Evolutionary conservation across 2,888 invertebrate genomes (phyloP), one percentile per base, ranked within the genome.

Genomic region (Leistus spinibarbis): DNA sequence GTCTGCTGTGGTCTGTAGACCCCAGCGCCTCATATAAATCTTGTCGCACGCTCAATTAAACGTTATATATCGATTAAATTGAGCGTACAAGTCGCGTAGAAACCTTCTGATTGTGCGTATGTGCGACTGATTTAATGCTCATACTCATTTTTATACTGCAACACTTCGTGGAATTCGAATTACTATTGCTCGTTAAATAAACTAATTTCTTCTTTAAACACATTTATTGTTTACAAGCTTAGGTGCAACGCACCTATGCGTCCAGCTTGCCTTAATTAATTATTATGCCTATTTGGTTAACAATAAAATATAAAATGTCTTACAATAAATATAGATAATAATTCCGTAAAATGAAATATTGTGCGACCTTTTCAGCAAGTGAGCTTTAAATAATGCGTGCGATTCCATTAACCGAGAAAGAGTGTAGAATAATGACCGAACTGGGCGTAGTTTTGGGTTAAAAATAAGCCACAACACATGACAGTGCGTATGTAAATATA

Each of bases 21-120:
- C 78, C 77, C 79, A 78, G 78, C 76, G 19, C 20, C 20, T 19
- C 19, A 76, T 80, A 84, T 84, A 84, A 84, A 84, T 84, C 84
- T 84, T 82, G 82, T 82, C 83, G 80, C 81, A 84, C 82, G 84
- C 83, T 83, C 84, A 84, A 84, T 84, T 84, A 84, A 83, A 83
- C 83, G 80, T 83, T 83, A 83, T 83, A 83, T 82, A 84, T 83
- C 82, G 84, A 79, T 82, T 83, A 83, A 84, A 84, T 83, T 83
- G 84, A 83, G 83, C 84, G 81, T 83, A 80, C 80, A 78, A 82
- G 60, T 65, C 72, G 27, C 69, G 54, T 10, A 24, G 40, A 24
- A 23, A 64, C 64, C 16, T 54, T 40, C 5, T 40, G 27, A 27
- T 27, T 40, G 40, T 40, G 7, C 10, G 7, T 40, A 3, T 40